Conservation (phyloP, 2,888 invertebrate genomes). For the Orchesellides sinensis region DNA sequence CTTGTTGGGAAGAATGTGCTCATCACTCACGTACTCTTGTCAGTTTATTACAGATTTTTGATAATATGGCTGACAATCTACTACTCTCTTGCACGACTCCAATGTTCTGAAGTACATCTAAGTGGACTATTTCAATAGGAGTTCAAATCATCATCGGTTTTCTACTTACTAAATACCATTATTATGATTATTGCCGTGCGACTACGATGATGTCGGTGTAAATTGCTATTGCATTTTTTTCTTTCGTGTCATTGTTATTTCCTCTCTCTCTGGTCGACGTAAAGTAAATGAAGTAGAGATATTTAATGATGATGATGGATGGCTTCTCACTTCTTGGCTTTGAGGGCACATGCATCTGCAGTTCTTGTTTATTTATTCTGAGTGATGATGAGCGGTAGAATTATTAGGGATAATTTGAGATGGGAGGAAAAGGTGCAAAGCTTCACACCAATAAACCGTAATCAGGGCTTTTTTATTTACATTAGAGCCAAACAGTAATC, state of each 20-base stretch:
- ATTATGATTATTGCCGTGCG: constrained; percentile 49
- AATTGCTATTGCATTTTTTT: constrained; percentile 58
- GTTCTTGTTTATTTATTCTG: constrained; percentile 57
- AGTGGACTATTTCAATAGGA: constrained; percentile 30
- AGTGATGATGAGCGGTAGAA: constrained; percentile 33
- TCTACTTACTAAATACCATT: constrained; percentile 16
- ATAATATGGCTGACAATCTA: constrained; percentile 65
- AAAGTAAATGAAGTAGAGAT: constrained; percentile 64
- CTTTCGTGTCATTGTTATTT: constrained; percentile 54
- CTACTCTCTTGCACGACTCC: constrained; percentile 22
- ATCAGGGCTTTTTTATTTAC: constrained; percentile 41
- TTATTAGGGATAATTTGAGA: constrained; percentile 44
- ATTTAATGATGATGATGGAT: constrained; percentile 58
- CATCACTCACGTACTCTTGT: constrained; percentile 56
- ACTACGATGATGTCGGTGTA: constrained; percentile 59
- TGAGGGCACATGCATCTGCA: background rate
- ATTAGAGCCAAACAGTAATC: constrained; percentile 16
- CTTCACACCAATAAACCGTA: constrained; percentile 46
- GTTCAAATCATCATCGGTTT: constrained; percentile 40
- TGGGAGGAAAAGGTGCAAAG: constrained; percentile 45
- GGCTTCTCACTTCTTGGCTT: constrained; percentile 61
- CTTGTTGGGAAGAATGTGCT: constrained; percentile 40
- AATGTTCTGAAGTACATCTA: constrained; percentile 1
- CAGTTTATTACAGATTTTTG: constrained; percentile 49
- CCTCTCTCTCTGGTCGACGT: constrained; percentile 2